Base-by-base conservation (phyloP, 1,140 invertebrate species). In the Episyrphus balteatus region DNA sequence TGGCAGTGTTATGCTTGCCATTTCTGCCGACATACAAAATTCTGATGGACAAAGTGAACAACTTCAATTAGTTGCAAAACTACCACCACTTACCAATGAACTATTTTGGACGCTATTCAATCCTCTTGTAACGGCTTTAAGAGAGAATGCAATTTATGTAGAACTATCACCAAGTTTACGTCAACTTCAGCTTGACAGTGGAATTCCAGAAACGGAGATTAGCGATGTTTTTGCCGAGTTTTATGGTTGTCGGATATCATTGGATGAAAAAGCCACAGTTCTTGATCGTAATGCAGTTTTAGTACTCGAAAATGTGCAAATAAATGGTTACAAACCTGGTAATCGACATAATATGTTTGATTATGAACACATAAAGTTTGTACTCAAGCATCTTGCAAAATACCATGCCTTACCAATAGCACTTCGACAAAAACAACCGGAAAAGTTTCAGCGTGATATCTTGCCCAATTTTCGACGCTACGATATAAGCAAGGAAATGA, bases 331-430 rank as follows among this genome's bases (percentile, higher is more conserved):
- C 47, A 70, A 69, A 19, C 70, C 63, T 0, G 71, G 66, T 0
- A 69, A 78, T 39, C 66, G 78, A 33, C 55, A 64, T 21, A 45
- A 53, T 2, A 70, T 76, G 3, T 71, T 75, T 26, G 74, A 79
- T 53, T 39, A 74, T 5, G 62, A 68, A 3, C 71, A 75, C 18
- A 66, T 74, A 0, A 65, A 57, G 39, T 42, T 75, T 2, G 69
- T 75, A 1, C 48, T 80, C 2, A 54, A 64, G 30, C 61, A 71
- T 11, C 42, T 81, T 50, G 78, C 77, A 0, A 62, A 65, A 47
- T 79, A 76, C 51, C 79, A 81, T 50, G 75, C 75, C 0, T 58
- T 76, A 10, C 73, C 77, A 0, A 73, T 81, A 9, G 77, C 75
- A 0, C 59, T 73, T 39, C 74, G 75, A 19, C 48, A 70, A 0